Evolutionary conservation across 2,113 vertebrate genomes (phyloP).

Genomic region (Pantherophis guttatus): DNA sequence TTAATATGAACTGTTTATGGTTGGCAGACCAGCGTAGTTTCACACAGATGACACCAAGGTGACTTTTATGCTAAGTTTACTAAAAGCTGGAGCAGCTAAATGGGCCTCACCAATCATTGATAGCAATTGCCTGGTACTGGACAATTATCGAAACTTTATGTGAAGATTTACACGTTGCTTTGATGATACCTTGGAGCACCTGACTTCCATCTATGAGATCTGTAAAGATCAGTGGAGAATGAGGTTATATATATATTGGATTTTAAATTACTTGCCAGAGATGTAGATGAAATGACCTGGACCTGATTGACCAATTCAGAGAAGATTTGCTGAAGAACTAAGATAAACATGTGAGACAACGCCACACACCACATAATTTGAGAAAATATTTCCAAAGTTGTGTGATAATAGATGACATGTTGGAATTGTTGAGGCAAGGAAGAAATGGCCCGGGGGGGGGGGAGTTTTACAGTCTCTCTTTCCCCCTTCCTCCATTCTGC

Average conservation of each 20-base stretch:
- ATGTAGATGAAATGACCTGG: not conserved
- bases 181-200: not conserved
- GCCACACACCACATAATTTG: not conserved
- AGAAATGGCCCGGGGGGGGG: not conserved
- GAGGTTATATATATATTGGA: not conserved
- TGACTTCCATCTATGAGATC: not conserved
- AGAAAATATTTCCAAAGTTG: not conserved
- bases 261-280: not conserved
- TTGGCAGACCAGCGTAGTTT: not conserved
- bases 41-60: not conserved
- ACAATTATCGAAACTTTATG: not conserved
- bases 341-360: not conserved
- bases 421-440: not conserved
- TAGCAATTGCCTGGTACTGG: not conserved
- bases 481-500: not conserved
- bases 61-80: not conserved
- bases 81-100: not conserved
- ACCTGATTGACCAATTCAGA: not conserved
- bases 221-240: not conserved
- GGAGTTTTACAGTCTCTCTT: not conserved
- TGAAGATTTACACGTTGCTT: not conserved
- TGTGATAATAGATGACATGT: not conserved
- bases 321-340: not conserved
- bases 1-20: not conserved
- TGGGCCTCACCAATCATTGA: not conserved